phyloP scores from a whole-genome alignment of 2,888 invertebrate species.

The Mesorhabditis spiculigera region DNA sequence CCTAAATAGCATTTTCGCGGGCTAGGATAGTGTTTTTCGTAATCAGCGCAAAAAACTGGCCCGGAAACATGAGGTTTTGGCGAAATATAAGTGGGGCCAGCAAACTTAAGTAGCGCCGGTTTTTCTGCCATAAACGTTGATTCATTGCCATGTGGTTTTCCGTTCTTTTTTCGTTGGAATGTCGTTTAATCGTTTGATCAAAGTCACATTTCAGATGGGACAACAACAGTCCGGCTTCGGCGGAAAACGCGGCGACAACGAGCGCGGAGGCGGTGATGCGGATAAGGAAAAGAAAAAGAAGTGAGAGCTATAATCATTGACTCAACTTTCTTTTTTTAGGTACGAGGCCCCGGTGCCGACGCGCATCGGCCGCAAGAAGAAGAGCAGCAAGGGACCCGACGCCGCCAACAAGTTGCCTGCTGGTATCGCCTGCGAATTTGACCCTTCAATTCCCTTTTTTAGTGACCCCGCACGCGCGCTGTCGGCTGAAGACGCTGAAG shows the following conservation, averaged over 20 bases:
- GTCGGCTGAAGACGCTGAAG: conserved; percentile 88
- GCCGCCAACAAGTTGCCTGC: conserved; percentile 93
- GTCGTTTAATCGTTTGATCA: neutral
- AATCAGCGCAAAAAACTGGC: too few species aligned
- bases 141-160: too few species aligned
- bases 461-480: conserved; percentile 95
- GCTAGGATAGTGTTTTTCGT: too few species aligned
- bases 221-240: conserved; percentile 44
- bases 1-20: too few species aligned
- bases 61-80: too few species aligned
- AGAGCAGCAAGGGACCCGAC: conserved; percentile 82
- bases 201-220: conserved; percentile 26
- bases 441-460: conserved; percentile 21
- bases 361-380: conserved; percentile 84
- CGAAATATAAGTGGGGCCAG: too few species aligned
- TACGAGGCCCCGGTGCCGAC: conserved; percentile 99
- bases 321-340: conserved; percentile 65
- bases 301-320: neutral
- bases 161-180: too few species aligned
- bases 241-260: conserved; percentile 31
- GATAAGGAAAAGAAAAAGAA: conserved; percentile 80
- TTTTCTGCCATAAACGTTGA: too few species aligned
- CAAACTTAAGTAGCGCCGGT: too few species aligned
- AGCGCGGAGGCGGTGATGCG: conserved; percentile 44
- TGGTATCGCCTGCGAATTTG: conserved; percentile 57